Evolutionary conservation across 2,888 invertebrate species (phyloP).

Genomic region (Laothoe populi): DNA sequence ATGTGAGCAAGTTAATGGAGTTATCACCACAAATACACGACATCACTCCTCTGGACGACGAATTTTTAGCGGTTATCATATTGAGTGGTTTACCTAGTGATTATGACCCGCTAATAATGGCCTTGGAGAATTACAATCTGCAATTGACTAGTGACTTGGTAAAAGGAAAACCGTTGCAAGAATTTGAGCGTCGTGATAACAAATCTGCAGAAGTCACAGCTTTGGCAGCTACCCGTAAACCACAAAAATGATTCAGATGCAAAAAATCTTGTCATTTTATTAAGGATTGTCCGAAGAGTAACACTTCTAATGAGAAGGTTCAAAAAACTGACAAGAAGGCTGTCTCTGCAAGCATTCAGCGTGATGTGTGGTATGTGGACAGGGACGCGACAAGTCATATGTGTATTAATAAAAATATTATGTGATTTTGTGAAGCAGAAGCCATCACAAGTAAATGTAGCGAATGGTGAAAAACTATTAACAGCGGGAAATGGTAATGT

Average conservation of each 20-base stretch:
- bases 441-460: neutral
- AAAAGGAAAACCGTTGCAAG: no score
- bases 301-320: neutral
- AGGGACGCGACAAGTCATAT: slow-evolving; percentile 28
- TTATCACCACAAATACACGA: no score
- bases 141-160: no score
- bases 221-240: slow-evolving; percentile 11
- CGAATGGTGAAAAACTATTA: neutral
- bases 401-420: slow-evolving; percentile 14
- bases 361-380: slow-evolving; percentile 27
- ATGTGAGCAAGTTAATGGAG: no score
- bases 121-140: no score
- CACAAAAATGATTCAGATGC: slow-evolving; percentile 25
- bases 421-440: neutral
- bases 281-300: slow-evolving; percentile 12
- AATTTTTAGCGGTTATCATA: no score
- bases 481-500: neutral
- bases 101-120: no score
- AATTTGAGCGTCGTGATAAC: neutral
- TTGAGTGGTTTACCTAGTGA: no score
- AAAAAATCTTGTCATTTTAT: slow-evolving; percentile 25
- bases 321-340: slow-evolving; percentile 20
- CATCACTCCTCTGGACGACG: no score
- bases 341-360: slow-evolving; percentile 17
- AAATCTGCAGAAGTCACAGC: slow-evolving; percentile 5